Evolutionary conservation across 2,888 invertebrate species (phyloP).

Genomic region (Drosophila recens): DNA sequence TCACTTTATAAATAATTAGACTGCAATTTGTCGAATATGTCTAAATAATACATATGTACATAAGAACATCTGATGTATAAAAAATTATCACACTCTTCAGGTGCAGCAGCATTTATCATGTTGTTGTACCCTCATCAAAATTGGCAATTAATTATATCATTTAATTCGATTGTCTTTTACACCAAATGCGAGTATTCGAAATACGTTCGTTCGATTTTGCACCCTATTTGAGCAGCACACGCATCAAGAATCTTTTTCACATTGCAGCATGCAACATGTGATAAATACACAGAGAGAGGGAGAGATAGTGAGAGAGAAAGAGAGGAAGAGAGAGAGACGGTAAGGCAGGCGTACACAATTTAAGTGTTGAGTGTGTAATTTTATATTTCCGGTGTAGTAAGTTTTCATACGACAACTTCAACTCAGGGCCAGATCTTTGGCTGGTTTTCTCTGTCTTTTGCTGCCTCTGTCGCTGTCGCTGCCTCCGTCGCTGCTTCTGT

Average conservation of each 20-base stretch:
- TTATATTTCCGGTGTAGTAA: constrained; percentile 85
- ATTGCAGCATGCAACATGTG: constrained; percentile 74
- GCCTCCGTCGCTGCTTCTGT: constrained; percentile 79
- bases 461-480: constrained; percentile 10
- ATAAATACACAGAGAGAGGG: constrained; percentile 28
- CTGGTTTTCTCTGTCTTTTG: constrained; percentile 52
- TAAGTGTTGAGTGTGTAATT: constrained; percentile 85
- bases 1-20: background rate
- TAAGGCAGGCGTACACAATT: constrained; percentile 70
- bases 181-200: constrained; percentile 35
- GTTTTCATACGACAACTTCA: constrained; percentile 74
- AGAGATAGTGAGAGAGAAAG: background rate
- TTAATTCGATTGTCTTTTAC: constrained; percentile 43
- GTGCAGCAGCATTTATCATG: constrained; percentile 36
- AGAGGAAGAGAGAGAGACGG: constrained; percentile 2
- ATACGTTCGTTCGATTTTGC: constrained; percentile 61
- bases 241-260: constrained; percentile 56
- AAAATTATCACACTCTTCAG: constrained; percentile 52
- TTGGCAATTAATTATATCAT: constrained; percentile 59
- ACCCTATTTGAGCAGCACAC: constrained; percentile 59
- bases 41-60: background rate
- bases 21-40: no score
- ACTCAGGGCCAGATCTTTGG: constrained; percentile 71
- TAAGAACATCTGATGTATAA: background rate
- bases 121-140: constrained; percentile 57